A percentile compares a stretch with the other conserved stretches of the same genome.
phyloP scores from a whole-genome alignment of 1,140 invertebrate genomes.

The Thrips palmi region DNA sequence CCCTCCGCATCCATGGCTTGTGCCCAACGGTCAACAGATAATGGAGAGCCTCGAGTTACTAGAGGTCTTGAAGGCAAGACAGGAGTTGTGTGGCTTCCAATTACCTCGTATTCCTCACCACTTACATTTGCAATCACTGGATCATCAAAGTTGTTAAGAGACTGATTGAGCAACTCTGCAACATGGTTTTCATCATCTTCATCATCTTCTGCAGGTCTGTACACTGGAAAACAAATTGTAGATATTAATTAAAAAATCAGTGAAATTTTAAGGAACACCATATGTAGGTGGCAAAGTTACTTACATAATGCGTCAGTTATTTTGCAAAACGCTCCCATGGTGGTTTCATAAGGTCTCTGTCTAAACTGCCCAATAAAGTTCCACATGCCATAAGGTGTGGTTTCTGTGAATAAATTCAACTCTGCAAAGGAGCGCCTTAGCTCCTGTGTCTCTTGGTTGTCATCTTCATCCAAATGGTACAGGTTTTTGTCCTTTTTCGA shows the following conservation, averaged over 20 bases:
- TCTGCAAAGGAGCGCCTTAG: slow-evolving; percentile 70
- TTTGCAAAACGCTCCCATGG: slow-evolving; percentile 66
- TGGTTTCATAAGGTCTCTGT: slow-evolving; percentile 58
- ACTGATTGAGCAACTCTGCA: slow-evolving; percentile 35
- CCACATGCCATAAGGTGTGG: slow-evolving; percentile 42
- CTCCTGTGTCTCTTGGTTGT: slow-evolving; percentile 40
- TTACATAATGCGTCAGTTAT: slow-evolving; percentile 43
- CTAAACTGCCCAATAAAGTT: slow-evolving; percentile 49
- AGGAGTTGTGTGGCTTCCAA: slow-evolving; percentile 31
- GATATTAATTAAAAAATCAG: background rate
- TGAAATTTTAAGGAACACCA: slow-evolving; percentile 3
- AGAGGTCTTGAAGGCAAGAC: slow-evolving; percentile 34
- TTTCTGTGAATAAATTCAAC: slow-evolving; percentile 58
- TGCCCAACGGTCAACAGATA: slow-evolving; percentile 63
- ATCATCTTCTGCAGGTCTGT: slow-evolving; percentile 29
- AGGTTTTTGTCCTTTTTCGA: slow-evolving; percentile 48
- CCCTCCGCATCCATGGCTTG: slow-evolving; percentile 58
- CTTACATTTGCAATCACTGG: slow-evolving; percentile 23
- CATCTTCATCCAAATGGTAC: slow-evolving; percentile 42
- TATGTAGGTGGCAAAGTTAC: slow-evolving; percentile 13
- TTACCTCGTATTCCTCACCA: slow-evolving; percentile 48
- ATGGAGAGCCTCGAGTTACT: slow-evolving; percentile 34
- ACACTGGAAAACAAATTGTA: slow-evolving; percentile 23
- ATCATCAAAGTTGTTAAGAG: too few relatives aligned
- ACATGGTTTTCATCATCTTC: slow-evolving; percentile 31